These are phyloP conservation scores for Callitettix versicolor DNA, from an alignment of 1,140 invertebrate genomes.

Conservation along the genomic window DNA sequence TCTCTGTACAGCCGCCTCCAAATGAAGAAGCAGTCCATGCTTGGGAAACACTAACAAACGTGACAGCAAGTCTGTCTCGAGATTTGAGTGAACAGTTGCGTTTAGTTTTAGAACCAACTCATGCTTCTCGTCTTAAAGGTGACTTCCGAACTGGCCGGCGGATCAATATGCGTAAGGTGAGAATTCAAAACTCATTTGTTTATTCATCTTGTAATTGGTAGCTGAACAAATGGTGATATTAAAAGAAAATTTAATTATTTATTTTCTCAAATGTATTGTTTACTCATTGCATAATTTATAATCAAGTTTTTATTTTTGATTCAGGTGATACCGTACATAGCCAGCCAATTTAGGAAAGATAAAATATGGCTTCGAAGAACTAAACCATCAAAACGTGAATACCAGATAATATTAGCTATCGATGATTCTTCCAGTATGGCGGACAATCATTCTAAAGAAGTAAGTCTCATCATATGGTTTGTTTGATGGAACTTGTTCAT, in stretches of 20 bases:
- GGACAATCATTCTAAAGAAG: conserved; percentile 77
- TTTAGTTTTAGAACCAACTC: conserved; percentile 88
- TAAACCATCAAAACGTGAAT: conserved; percentile 90
- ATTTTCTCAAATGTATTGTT: too few relatives aligned
- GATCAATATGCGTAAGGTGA: conserved; percentile 91
- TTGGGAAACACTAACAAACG: conserved; percentile 44
- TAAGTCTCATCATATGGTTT: conserved; percentile 20
- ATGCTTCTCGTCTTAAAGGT: conserved; percentile 79
- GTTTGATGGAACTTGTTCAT: too few relatives aligned
- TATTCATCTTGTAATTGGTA: neutral
- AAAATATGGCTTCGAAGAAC: conserved; percentile 97
- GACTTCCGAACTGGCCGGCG: conserved; percentile 94
- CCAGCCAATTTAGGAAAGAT: conserved; percentile 96
- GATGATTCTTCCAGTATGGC: conserved; percentile 94
- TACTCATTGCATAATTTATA: too few relatives aligned
- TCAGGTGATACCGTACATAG: conserved; percentile 90
- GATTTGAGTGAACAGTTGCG: conserved; percentile 89
- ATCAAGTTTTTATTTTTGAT: conserved; percentile 4
- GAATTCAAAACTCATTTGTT: neutral
- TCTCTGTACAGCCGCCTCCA: conserved; percentile 31
- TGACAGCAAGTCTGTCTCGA: conserved; percentile 61
- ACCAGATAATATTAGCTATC: conserved; percentile 92
- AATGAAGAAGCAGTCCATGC: conserved; percentile 38
- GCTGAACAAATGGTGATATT: neutral
- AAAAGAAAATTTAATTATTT: neutral